Base-by-base conservation (phyloP, 2,113 vertebrate genomes). In the Myotis davidii region DNA sequence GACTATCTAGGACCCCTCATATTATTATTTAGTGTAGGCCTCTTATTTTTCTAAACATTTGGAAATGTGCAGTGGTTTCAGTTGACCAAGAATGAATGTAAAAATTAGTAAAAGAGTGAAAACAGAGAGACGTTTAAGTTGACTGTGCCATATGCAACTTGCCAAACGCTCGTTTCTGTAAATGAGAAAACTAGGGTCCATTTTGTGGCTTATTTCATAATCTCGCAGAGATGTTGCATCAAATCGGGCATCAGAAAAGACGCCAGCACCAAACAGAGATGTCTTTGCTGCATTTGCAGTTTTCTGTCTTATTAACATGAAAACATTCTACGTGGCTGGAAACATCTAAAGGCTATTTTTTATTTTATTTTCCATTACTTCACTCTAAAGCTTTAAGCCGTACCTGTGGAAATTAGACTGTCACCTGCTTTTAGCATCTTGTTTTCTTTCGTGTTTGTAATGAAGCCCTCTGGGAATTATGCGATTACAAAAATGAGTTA, bases 341-440 rank as follows among this genome's bases (percentile, higher is more conserved):
- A 96, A 96, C 93, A 96, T 97, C 96, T 96, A 95, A 97, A 96
- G 95, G 88, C 88, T 70, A 79, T 95, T 96, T 98, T 97, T 95
- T 91, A 84, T 95, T 95, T 96, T 94, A 76, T 92, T 94, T 97
- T 83, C 97, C 96, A 81, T 96, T 73, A 85, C 94, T 95, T 96
- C 91, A 69, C 82, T 96, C 91, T 67, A 95, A 95, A 88, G 93
- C 94, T 85, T 90, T 89, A 72, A 77, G 82, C 64, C 6, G 9
- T 95, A 98, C 97, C 96, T 98, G 96, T 92, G 90, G 90, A 98
- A 97, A 97, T 97, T 92, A 96, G 97, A 96, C 88, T 94, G 97
- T 98, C 97, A 95, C 97, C 96, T 94, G 97, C 94, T 95, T 79
- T 96, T 96, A 92, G 95, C 95, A 96, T 97, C 96, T 96, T 93